Conservation (phyloP, 30 jellyfish, hydroid and myxozoan species). For the Hydractinia echinata region DNA sequence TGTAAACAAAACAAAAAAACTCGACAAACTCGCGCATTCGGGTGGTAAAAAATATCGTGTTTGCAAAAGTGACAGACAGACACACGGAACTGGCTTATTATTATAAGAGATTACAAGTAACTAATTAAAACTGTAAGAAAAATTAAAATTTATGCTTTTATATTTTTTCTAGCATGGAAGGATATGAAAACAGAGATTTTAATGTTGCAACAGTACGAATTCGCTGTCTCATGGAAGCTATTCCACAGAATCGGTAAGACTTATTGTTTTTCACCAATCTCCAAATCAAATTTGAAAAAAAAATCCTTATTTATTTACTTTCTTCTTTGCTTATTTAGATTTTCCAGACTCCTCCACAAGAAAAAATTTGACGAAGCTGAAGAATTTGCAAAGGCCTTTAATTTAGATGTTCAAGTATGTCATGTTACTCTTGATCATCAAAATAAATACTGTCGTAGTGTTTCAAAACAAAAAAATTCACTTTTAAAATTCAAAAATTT, state of each 20-base stretch:
- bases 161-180: conserved; percentile 32
- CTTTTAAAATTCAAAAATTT: background rate
- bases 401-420: conserved; percentile 79
- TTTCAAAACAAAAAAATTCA: background rate
- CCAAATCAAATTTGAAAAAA: background rate
- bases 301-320: background rate
- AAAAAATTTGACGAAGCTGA: conserved; percentile 85
- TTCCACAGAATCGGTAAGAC: conserved; percentile 83
- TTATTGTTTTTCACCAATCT: background rate
- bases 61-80: too few species aligned
- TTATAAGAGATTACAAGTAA: background rate
- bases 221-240: conserved; percentile 87
- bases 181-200: conserved; percentile 21
- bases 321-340: conserved; percentile 31
- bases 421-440: background rate
- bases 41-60: too few species aligned
- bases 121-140: background rate
- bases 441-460: background rate
- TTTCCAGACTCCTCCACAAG: conserved; percentile 79
- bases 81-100: too few species aligned
- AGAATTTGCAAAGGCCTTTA: conserved; percentile 78
- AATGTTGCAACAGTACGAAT: conserved; percentile 69
- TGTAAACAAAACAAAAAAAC: too few species aligned
- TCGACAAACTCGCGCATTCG: too few species aligned
- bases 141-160: background rate